Base-by-base conservation (phyloP, 64 coral and sea anemone genomes). In the Dendrophyllia cribrosa region DNA sequence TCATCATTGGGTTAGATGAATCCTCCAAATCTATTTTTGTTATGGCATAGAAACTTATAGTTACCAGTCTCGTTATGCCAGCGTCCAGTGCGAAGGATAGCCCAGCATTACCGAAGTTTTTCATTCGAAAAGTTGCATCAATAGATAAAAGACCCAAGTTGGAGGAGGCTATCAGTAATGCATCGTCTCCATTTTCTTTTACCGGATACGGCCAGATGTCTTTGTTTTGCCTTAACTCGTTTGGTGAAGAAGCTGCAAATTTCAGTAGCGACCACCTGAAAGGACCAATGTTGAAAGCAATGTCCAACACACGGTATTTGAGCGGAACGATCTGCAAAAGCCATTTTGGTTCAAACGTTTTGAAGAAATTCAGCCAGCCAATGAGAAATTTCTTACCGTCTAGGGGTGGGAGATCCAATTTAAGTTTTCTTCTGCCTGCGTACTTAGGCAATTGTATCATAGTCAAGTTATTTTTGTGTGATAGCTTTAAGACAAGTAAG, bases 161-260 rank as follows among this genome's bases (percentile, higher is more conserved):
- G 9, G 61, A 10, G 13, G 92, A 94, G 7, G 92, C 92, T 21
- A 94, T 88, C 47, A 94, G 14, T 53, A 94, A 58, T 20, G 92
- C 86, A 71, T 88, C 76, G 43, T 94, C 77, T 4, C 92, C 86
- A n/a, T 50, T 59, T 89, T 74, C 76, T 48, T 64, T 45, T 10
- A 94, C 86, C 48, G 58, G 61, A 50, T 89, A 72, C 51, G 68
- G 77, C 92, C 92, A 94, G 9, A 89, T 73, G 19, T 71, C 53
- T 25, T 89, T 81, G 86, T 94, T 89, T 16, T 88, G 59, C 25
- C 63, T 94, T 24, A 94, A 66, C 52, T 94, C 92, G 1, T 89
- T 83, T 73, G 92, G 86, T n/a, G 92, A 89, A 10, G 92, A 94
- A 26, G 92, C 92, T 23, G 92, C 92, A 83, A 94, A 89, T 58